A percentile compares a stretch with the other conserved stretches of the same genome.
These are phyloP conservation scores for Scaptomyza polygonia DNA, from an alignment of 2,888 invertebrate genomes.

Conservation along the genomic window DNA sequence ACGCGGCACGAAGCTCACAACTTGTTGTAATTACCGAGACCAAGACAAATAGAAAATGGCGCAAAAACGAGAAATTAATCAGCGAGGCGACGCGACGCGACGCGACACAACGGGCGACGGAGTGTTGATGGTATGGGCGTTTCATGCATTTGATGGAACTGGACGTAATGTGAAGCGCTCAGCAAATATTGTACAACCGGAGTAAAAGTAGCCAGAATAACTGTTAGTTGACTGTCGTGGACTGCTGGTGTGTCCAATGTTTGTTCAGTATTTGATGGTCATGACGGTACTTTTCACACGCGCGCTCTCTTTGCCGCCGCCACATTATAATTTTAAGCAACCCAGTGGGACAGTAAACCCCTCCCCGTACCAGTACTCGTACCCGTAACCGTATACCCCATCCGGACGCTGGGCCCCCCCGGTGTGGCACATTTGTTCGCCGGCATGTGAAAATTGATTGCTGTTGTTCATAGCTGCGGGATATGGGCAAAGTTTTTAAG, in stretches of 20 bases:
- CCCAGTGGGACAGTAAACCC: slow-evolving; percentile 32
- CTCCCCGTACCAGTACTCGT: background rate
- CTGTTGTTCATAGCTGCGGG: slow-evolving; percentile 80
- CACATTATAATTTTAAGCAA: slow-evolving; percentile 75
- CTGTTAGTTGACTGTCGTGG: background rate
- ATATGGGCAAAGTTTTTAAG: slow-evolving; percentile 78
- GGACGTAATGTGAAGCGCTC: slow-evolving; percentile 71
- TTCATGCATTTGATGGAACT: slow-evolving; percentile 58
- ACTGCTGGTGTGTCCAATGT: slow-evolving; percentile 36
- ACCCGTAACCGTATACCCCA: background rate
- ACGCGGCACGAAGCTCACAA: slow-evolving; percentile 50
- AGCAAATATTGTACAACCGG: slow-evolving; percentile 64
- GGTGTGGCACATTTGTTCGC: slow-evolving; percentile 75
- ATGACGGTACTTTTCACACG: slow-evolving; percentile 49
- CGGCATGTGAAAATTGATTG: slow-evolving; percentile 80
- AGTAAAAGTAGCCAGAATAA: slow-evolving; percentile 12
- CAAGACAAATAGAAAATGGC: slow-evolving; percentile 82
- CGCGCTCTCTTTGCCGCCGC: slow-evolving; percentile 41
- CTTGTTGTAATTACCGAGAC: slow-evolving; percentile 81
- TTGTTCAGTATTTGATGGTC: slow-evolving; percentile 56
- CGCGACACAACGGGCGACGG: background rate
- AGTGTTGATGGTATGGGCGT: slow-evolving; percentile 43
- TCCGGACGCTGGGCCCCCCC: slow-evolving; percentile 51
- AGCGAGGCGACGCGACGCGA: slow-evolving; percentile 41
- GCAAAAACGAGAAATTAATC: slow-evolving; percentile 82